Conservation (phyloP, 2,797 vertebrate genomes). For the Ptychadena robeensis region DNA sequence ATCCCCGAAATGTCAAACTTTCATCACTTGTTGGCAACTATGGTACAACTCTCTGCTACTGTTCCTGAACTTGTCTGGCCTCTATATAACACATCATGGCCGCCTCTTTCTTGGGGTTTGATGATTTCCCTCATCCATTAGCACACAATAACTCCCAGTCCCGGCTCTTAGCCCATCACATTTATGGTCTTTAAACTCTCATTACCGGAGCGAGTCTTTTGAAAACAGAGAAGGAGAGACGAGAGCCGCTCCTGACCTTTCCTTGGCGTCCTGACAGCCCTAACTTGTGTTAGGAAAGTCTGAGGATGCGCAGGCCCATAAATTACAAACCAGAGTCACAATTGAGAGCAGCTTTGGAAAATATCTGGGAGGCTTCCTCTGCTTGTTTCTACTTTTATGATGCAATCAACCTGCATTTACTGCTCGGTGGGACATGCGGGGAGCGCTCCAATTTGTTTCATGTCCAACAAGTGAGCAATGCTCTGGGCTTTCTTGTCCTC, state of each 20-base stretch:
- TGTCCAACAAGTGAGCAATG: slow-evolving; percentile 9
- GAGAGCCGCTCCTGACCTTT: slow-evolving; percentile 48
- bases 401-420: slow-evolving; percentile 58
- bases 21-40: too few relatives aligned
- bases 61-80: too few relatives aligned
- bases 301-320: slow-evolving; percentile 49
- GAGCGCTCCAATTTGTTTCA: slow-evolving; percentile 18
- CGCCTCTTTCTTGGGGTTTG: not conserved
- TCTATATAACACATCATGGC: not conserved
- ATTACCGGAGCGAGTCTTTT: not conserved
- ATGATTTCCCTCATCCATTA: not conserved
- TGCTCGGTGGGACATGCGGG: slow-evolving; percentile 3
- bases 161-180: slow-evolving; percentile 2
- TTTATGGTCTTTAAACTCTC: not conserved
- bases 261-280: slow-evolving; percentile 45
- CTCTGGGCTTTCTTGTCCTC: not conserved
- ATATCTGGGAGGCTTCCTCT: slow-evolving; percentile 58
- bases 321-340: slow-evolving; percentile 46
- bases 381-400: slow-evolving; percentile 59
- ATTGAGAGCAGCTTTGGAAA: slow-evolving; percentile 57
- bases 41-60: too few relatives aligned
- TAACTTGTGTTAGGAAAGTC: slow-evolving; percentile 61
- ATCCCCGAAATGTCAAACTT: too few relatives aligned
- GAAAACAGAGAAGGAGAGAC: not conserved
- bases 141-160: not conserved